Base-by-base conservation (phyloP, 2,888 invertebrate species). In the Erebia ligea region DNA sequence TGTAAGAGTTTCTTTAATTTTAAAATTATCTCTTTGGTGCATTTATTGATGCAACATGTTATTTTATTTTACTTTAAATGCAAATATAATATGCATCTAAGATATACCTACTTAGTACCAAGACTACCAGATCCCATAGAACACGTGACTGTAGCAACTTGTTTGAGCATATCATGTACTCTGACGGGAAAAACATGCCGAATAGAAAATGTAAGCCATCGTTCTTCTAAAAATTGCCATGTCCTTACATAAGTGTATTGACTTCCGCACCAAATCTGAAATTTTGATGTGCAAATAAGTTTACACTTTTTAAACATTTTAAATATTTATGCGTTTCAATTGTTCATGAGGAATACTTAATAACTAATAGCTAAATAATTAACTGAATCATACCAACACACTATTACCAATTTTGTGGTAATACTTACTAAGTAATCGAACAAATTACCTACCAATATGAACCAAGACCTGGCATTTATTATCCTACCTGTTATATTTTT, bases 121-220 rank as follows among this genome's bases (percentile, higher is more conserved):
- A 89, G 70, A 58, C 78, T 73, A 8, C 81, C 82, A 1, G 82
- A 45, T 52, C 90, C 90, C 42, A 76, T 17, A 34, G 73, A 70
- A 42, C 86, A 82, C 4, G 75, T 79, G 2, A 90, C 78, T 1
- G 83, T 83, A 1, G 82, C 84, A 5, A 81, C 75, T 66, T 81
- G 80, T 8, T 73, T 69, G 15, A 77, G 76, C 45, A 91, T 75
- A 0, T 90, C 86, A 11, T 58, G 67, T 0, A 90, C 91, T 73
- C 86, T 82, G 4, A 90, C 86, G 4, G 91, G 86, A 69, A 91
- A 85, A 1, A 79, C 76, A 68, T 92, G 91, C 1, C 82, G 77
- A 21, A 93, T 89, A 4, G 90, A 84, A 73, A 92, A 93, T 0
- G 88, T 79, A 9, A 92, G 65, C 88, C 91, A 92, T 59, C 89